A percentile compares a stretch with the other conserved stretches of the same genome.
Evolutionary conservation across 2,113 vertebrate species (phyloP).

Genomic region (Guaruba guarouba): DNA sequence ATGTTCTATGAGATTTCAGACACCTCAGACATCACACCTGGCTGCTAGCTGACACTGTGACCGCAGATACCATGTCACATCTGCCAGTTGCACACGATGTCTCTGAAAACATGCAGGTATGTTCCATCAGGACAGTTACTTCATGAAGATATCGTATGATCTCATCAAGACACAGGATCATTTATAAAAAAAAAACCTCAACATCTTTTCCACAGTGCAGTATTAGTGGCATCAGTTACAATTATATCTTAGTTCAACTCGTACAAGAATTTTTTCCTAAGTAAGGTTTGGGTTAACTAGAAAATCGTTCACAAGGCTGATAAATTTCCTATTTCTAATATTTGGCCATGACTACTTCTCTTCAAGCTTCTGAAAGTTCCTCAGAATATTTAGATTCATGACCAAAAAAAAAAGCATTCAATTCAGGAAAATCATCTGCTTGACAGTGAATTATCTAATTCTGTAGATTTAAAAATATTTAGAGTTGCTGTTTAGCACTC

Average conservation of each 20-base stretch:
- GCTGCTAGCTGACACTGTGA: neutral
- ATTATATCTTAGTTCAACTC: neutral
- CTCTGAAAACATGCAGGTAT: neutral
- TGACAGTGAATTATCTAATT: neutral
- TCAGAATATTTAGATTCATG: neutral
- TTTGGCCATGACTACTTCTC: neutral
- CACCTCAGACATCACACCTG: conserved; percentile 40
- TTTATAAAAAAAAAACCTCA: neutral
- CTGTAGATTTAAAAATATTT: conserved; percentile 3
- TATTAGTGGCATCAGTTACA: neutral
- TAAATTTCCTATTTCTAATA: neutral
- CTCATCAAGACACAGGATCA: neutral
- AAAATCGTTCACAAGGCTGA: neutral
- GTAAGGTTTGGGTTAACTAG: neutral
- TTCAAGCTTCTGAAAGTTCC: neutral
- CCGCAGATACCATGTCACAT: neutral
- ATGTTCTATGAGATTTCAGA: neutral
- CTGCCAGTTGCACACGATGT: neutral
- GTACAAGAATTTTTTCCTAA: neutral
- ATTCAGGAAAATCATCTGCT: neutral
- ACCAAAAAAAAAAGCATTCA: neutral
- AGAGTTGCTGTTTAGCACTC: neutral
- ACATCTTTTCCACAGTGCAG: neutral
- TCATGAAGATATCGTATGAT: neutral
- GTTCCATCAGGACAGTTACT: neutral